Evolutionary conservation across 2,888 invertebrate species (phyloP).

Genomic region (Mellilla xanthometata): DNA sequence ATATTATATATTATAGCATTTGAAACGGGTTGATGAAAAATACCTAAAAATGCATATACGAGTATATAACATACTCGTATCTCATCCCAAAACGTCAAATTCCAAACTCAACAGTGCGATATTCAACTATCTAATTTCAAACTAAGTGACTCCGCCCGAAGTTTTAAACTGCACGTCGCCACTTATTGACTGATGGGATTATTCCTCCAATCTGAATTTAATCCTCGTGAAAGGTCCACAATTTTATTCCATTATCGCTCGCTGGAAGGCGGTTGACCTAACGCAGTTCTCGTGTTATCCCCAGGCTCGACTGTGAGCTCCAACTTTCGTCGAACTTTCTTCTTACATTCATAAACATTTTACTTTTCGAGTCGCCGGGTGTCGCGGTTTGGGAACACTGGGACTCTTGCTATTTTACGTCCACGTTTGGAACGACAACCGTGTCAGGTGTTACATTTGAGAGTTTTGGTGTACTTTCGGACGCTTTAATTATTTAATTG

Average conservation of each 20-base stretch:
- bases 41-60: too few species aligned
- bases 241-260: constrained; percentile 65
- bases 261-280: constrained; percentile 59
- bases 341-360: constrained; percentile 75
- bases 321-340: constrained; percentile 65
- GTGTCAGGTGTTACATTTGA: constrained; percentile 19
- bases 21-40: too few species aligned
- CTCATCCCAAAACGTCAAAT: too few species aligned
- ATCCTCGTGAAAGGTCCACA: constrained; percentile 53
- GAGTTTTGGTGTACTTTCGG: constrained; percentile 20
- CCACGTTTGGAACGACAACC: constrained; percentile 37
- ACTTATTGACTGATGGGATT: constrained; percentile 29
- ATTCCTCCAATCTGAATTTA: constrained; percentile 43
- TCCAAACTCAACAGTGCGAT: neutral
- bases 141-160: constrained; percentile 4
- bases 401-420: constrained; percentile 63
- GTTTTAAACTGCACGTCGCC: constrained; percentile 5
- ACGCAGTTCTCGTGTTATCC: constrained; percentile 75
- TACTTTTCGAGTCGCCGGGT: constrained; percentile 54
- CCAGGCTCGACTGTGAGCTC: constrained; percentile 48
- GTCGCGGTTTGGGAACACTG: constrained; percentile 45
- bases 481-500: constrained; percentile 27
- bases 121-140: neutral
- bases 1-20: too few species aligned
- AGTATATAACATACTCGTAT: too few species aligned